Conservation (phyloP, 1,140 invertebrate species). For the Spodoptera litura region DNA sequence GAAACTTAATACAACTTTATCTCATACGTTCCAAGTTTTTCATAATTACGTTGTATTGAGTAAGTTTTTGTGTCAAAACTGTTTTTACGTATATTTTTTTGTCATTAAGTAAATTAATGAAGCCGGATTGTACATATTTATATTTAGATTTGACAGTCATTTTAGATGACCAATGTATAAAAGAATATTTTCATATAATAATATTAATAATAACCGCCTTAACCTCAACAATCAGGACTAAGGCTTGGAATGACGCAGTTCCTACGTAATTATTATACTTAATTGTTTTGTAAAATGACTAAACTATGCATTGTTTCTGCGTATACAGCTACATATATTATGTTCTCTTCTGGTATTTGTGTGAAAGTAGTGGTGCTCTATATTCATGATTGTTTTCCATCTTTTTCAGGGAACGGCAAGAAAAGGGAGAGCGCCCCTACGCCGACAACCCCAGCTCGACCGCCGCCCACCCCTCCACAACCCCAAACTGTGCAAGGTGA, state of each 20-base stretch:
- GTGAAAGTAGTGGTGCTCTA: too few species aligned
- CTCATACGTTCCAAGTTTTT: background rate
- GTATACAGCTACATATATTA: background rate
- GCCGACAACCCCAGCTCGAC: slow-evolving; percentile 67
- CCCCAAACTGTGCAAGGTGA: slow-evolving; percentile 69
- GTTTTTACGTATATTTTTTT: background rate
- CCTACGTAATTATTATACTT: background rate
- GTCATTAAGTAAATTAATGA: slow-evolving; percentile 16
- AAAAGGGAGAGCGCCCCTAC: slow-evolving; percentile 77
- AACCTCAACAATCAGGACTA: background rate
- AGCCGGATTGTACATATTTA: background rate
- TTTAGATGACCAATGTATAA: background rate
- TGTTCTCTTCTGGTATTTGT: too few species aligned
- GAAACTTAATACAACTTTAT: slow-evolving; percentile 20
- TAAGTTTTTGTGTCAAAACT: background rate
- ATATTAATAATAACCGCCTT: background rate
- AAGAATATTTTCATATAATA: background rate
- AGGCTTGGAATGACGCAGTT: background rate
- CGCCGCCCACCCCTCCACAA: slow-evolving; percentile 66
- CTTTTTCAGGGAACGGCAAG: slow-evolving; percentile 81
- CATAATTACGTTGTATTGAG: background rate
- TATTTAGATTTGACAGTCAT: slow-evolving; percentile 14
- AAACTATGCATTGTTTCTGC: background rate
- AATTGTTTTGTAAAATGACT: background rate
- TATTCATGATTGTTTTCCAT: slow-evolving; percentile 27